Evolutionary conservation across 2,888 invertebrate genomes (phyloP).

Genomic region (Nephrotoma flavescens): DNA sequence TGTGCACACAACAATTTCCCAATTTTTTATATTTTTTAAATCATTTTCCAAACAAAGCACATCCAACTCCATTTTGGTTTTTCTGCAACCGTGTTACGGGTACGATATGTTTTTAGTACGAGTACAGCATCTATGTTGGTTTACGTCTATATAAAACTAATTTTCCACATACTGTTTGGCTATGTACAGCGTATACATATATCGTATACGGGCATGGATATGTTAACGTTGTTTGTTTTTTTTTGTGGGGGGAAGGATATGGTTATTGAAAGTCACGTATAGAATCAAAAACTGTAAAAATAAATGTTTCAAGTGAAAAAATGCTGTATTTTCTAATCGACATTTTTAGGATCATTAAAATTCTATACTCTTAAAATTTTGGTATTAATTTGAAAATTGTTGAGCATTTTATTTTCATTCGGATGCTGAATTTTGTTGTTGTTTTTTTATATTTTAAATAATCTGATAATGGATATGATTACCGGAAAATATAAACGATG

Average conservation of each 20-base stretch:
- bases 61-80: background rate
- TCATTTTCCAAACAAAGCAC: background rate
- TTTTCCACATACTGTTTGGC: background rate
- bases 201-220: background rate
- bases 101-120: background rate
- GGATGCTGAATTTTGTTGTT: background rate
- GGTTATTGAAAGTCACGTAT: background rate
- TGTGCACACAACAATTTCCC: background rate
- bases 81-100: background rate
- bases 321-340: background rate
- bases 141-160: background rate
- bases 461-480: background rate
- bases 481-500: background rate
- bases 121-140: background rate
- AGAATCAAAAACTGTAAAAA: background rate
- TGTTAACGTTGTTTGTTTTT: background rate
- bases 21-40: background rate
- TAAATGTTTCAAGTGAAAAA: background rate
- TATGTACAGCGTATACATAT: background rate
- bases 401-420: background rate
- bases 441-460: background rate
- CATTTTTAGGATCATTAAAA: background rate
- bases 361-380: background rate
- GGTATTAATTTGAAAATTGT: background rate
- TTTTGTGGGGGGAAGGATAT: background rate